Evolutionary conservation across 2,113 vertebrate genomes (phyloP).

Genomic region (Seriola quinqueradiata): DNA sequence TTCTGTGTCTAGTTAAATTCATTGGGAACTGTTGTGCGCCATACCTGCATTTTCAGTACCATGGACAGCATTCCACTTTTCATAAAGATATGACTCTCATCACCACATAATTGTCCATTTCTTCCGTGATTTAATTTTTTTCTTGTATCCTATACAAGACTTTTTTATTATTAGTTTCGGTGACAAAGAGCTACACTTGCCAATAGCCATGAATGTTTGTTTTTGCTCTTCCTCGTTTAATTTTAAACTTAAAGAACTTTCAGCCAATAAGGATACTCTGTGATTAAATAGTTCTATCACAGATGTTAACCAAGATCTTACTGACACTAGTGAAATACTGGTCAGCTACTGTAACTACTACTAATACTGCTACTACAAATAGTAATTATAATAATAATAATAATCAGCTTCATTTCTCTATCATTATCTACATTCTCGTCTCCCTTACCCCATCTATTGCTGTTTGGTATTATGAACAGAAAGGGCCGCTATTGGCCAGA

Average conservation of each 20-base stretch:
- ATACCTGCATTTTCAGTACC: no score
- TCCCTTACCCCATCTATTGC: background rate
- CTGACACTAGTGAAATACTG: background rate
- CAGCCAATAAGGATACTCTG: no score
- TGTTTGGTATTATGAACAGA: constrained; percentile 50
- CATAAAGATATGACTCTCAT: background rate
- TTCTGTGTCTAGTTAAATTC: no score
- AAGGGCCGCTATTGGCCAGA: constrained; percentile 64
- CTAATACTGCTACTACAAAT: background rate
- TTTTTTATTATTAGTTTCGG: background rate
- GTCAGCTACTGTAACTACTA: background rate
- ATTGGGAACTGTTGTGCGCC: no score
- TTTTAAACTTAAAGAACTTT: no score
- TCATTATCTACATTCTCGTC: background rate
- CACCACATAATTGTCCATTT: background rate
- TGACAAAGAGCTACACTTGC: background rate
- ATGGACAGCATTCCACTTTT: no score
- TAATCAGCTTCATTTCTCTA: fast-evolving
- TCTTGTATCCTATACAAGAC: background rate
- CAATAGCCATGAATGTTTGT: background rate
- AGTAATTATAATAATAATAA: background rate
- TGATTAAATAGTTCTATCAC: background rate
- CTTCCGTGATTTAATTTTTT: background rate
- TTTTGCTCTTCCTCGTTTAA: background rate
- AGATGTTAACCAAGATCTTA: background rate